Conservation (phyloP, 2,113 vertebrate species). For the Silurus asotus region DNA sequence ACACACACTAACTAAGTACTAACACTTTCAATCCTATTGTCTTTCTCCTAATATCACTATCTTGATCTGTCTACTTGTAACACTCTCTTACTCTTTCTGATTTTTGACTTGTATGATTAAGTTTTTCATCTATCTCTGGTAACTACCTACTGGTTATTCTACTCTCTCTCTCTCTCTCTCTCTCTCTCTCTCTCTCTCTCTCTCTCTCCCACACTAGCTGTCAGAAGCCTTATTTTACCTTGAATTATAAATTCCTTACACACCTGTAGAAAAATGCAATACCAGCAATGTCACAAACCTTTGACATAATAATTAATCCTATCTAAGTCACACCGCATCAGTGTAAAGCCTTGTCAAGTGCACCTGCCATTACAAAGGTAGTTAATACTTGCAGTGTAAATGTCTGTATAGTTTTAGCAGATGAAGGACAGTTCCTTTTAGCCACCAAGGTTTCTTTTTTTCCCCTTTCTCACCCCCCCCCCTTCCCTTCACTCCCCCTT, state of each 20-base stretch:
- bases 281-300: slow-evolving; percentile 23
- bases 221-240: slow-evolving; percentile 34
- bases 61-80: no score
- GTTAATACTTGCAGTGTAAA: slow-evolving; percentile 29
- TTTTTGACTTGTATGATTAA: no score
- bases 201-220: not conserved
- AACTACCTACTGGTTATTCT: no score
- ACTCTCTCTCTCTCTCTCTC: no score
- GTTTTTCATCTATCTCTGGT: no score
- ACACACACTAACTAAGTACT: no score
- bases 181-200: not conserved
- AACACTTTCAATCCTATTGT: no score
- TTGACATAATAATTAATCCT: slow-evolving; percentile 39
- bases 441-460: slow-evolving; percentile 30
- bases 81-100: no score
- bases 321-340: slow-evolving; percentile 24
- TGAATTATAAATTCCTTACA: slow-evolving; percentile 30
- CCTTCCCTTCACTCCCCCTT: slow-evolving; percentile 46
- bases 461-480: not conserved
- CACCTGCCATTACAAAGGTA: not conserved
- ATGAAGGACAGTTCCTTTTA: slow-evolving; percentile 36
- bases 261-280: slow-evolving; percentile 28
- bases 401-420: slow-evolving; percentile 16
- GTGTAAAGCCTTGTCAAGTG: slow-evolving; percentile 3
- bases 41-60: no score